Percentiles rank a stretch among this genome's conserved stretches.
These are phyloP conservation scores for Casuarius casuarius DNA, from an alignment of 2,113 vertebrate genomes.

Conservation along the genomic window DNA sequence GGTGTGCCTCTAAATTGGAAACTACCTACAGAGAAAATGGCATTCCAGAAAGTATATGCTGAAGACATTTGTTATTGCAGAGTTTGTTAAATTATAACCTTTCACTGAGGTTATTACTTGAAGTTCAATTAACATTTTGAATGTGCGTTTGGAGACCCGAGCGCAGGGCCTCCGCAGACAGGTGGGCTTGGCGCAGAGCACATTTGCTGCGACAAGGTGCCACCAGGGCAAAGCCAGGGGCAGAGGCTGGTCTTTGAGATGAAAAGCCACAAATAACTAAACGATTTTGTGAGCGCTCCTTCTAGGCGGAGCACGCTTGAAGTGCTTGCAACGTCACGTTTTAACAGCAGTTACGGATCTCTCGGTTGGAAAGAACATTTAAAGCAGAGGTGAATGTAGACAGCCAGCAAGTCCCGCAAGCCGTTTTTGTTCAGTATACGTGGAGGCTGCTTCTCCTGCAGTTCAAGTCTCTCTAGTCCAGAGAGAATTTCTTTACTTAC, in stretches of 20 bases:
- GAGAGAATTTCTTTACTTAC: not conserved
- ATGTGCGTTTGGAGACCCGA: not conserved
- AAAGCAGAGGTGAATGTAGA: not conserved
- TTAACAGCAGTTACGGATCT: conserved; percentile 10
- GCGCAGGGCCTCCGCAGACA: not conserved
- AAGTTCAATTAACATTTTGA: conserved; percentile 69
- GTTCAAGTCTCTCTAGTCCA: not conserved
- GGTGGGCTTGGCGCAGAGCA: not conserved
- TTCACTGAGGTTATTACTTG: conserved; percentile 48
- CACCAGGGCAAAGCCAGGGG: conserved; percentile 5
- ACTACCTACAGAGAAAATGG: conserved; percentile 32
- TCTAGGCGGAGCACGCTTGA: not conserved
- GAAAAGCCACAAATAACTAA: conserved; percentile 39
- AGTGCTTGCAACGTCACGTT: not conserved
- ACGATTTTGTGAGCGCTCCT: not conserved
- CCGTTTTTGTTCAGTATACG: not conserved
- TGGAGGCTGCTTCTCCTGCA: not conserved
- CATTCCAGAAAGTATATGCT: not conserved
- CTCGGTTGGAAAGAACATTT: conserved; percentile 10
- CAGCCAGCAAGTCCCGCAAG: not conserved
- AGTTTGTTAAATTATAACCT: conserved; percentile 68
- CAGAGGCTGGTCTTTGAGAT: conserved; percentile 13
- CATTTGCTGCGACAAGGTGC: not conserved
- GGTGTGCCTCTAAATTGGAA: conserved; percentile 34
- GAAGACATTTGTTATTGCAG: conserved; percentile 43